Conservation (phyloP, 1,140 invertebrate species). For the Ceratina calcarata region DNA sequence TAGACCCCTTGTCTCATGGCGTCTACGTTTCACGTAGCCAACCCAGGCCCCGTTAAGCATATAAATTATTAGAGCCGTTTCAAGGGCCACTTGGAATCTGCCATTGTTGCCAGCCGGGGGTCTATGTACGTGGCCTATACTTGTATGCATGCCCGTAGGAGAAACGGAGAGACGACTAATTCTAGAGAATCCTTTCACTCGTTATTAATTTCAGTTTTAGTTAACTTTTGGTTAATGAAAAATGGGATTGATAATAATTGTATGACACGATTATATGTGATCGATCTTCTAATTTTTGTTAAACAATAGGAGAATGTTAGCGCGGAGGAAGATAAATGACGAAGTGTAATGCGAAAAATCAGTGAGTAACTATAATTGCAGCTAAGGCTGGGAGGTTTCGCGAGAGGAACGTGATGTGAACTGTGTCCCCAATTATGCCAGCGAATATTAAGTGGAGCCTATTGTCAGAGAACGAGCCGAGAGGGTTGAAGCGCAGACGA, state of each 20-base stretch:
- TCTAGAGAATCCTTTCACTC: constrained; percentile 30
- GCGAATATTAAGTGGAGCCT: constrained; percentile 31
- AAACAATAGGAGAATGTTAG: no score
- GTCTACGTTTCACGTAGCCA: constrained; percentile 75
- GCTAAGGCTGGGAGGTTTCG: no score
- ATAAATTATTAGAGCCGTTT: constrained; percentile 76
- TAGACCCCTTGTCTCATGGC: constrained; percentile 72
- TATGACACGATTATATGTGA: no score
- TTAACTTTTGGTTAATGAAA: no score
- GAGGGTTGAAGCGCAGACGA: neutral
- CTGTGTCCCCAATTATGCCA: constrained; percentile 1
- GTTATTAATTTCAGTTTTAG: no score
- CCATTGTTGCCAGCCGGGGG: constrained; percentile 67
- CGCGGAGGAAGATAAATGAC: no score
- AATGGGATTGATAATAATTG: no score
- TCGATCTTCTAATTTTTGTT: no score
- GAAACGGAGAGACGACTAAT: constrained; percentile 62
- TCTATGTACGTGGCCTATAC: constrained; percentile 38
- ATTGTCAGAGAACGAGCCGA: neutral
- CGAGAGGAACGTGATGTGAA: neutral
- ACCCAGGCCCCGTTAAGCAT: constrained; percentile 73
- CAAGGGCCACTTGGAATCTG: constrained; percentile 72
- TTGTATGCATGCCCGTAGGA: constrained; percentile 51
- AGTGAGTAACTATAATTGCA: no score
- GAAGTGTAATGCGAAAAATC: no score